Base-by-base conservation (phyloP, 1,140 invertebrate species). In the Drosophila teissieri region DNA sequence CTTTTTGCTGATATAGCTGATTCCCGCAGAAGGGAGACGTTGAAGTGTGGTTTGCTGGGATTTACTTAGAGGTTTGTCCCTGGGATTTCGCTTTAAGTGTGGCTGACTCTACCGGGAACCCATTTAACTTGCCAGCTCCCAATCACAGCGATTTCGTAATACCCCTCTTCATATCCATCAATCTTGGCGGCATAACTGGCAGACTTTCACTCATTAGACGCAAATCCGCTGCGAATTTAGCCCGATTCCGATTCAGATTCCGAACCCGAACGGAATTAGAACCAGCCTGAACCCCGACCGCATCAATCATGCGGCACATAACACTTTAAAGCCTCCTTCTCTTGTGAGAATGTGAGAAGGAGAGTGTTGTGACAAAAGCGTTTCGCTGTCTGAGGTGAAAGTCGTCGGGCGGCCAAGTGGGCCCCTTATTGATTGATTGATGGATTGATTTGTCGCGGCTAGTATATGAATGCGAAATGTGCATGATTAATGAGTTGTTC, bases 401-500 rank as follows among this genome's bases (percentile, higher is more conserved):
- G 80, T 88, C 83, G 80, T 88, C 83, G 77, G 46, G 63, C 64
- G 82, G 45, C 75, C 80, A 86, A 88, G 62, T 78, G 80, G 79
- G 58, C 63, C 49, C 80, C 49, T 31, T 31, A 88, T 89, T 88
- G 84, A 89, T 88, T 88, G 83, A 88, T 89, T 88, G 84, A 89
- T 89, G 74, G 53, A 83, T 89, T 89, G 83, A 84, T 88, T 88
- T 89, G 80, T 83, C 77, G 84, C 69, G 77, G 77, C 72, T 73
- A 74, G 73, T 80, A 77, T 84, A 90, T 90, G 84, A 88, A 88
- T 88, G 80, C 64, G 57, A 84, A 90, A 80, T 80, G 85, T 69
- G 80, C 84, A 88, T 88, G 84, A 88, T 88, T 88, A 88, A 88
- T 88, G 84, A 88, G 85, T 89, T 84, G 63, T 88, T 88, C 84